phyloP scores from a whole-genome alignment of 2,888 invertebrate species.

The Leptinotarsa juncta region DNA sequence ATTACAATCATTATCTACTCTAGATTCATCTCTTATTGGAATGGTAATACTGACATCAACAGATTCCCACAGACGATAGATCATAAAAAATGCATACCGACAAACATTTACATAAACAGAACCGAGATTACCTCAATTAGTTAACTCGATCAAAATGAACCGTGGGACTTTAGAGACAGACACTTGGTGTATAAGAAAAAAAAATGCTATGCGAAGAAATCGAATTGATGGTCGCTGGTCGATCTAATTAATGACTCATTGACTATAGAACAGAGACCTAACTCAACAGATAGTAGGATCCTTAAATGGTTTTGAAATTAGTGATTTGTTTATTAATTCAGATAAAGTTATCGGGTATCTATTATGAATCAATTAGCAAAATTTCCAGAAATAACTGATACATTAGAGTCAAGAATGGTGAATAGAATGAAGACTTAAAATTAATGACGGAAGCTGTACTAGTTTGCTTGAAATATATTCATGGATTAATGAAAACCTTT shows the following conservation, averaged over 20 bases:
- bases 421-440: no score
- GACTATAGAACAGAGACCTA: not conserved
- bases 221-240: not conserved
- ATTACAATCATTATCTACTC: no score
- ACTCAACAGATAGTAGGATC: not conserved
- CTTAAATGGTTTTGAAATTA: not conserved
- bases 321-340: not conserved
- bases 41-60: not conserved
- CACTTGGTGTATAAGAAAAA: not conserved
- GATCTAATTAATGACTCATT: not conserved
- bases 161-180: slow-evolving; percentile 6
- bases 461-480: no score
- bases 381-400: no score
- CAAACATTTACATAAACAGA: not conserved
- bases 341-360: not conserved
- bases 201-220: not conserved
- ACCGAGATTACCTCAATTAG: slow-evolving; percentile 12
- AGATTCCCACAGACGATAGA: slow-evolving; percentile 4
- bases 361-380: not conserved
- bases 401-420: no score
- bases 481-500: no score
- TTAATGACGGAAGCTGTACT: no score
- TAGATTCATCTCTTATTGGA: not conserved
- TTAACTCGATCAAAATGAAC: slow-evolving; percentile 4
- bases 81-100: slow-evolving; percentile 9